A percentile compares a stretch with the other conserved stretches of the same genome.
phyloP scores from a whole-genome alignment of 2,888 invertebrate species.

The Gandaritis pyraliata region DNA sequence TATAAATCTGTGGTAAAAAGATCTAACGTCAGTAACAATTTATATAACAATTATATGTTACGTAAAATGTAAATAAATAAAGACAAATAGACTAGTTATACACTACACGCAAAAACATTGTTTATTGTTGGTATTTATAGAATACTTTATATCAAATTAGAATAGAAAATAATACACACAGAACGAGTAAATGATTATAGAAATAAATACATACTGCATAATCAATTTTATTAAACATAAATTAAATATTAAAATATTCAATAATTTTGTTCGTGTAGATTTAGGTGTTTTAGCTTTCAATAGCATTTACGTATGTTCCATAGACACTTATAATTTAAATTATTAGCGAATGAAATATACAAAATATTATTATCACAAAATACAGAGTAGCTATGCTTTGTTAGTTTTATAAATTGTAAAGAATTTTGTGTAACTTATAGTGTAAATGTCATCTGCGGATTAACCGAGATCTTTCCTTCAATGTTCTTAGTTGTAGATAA shows the following conservation, averaged over 20 bases:
- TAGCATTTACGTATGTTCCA: neutral
- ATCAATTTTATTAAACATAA: neutral
- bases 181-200: constrained; percentile 1
- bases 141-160: neutral
- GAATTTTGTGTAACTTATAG: constrained; percentile 2
- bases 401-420: neutral
- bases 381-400: constrained; percentile 1
- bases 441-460: constrained; percentile 5
- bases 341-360: neutral
- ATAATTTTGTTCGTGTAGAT: constrained; percentile 2
- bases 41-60: no score
- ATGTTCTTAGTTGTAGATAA: constrained; percentile 25
- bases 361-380: neutral
- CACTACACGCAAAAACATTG: neutral
- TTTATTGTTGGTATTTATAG: neutral
- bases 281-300: neutral
- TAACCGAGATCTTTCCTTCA: constrained; percentile 8
- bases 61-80: neutral
- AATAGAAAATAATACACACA: neutral
- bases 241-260: neutral
- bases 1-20: neutral
- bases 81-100: neutral
- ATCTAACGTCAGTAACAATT: neutral
- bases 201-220: neutral
- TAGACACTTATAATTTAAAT: neutral